Evolutionary conservation across 2,888 invertebrate species (phyloP), one percentile per base, ranked within the genome.

Genomic region (Carpatolechia fugitivella): DNA sequence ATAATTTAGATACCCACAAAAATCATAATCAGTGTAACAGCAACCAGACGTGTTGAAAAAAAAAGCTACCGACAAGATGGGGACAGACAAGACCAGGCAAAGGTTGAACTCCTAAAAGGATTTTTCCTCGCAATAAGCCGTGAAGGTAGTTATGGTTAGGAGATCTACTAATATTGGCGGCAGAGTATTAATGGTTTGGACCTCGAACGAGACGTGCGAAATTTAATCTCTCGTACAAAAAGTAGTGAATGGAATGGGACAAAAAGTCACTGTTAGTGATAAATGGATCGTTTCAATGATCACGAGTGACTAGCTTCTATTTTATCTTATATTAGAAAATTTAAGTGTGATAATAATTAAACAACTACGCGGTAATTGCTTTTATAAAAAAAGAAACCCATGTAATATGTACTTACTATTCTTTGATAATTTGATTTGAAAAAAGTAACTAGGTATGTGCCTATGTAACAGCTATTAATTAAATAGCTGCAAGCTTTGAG

Each of bases 191-290:
- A 89, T 89, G 88, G 84, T 82, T 77, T 70, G 74, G 75, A 79
- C 76, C 71, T 78, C 74, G 76, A 80, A 72, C 76, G 80, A 78
- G 82, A 78, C 81, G 80, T 67, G 76, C 74, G 83, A 88, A 88
- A 89, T 88, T 89, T 87, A 89, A 89, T 89, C 89, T 89, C 76
- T 74, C 75, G 66, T 74, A 75, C 87, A 89, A 88, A 89, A 89
- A 89, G 88, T 85, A 82, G 83, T 83, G 83, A 86, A 88, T 84
- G 77, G 85, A 78, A 66, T 66, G 69, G 75, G 76, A 84, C 80
- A 89, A 88, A 87, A 88, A 88, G 83, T 66, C 63, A 61, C 60
- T 55, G 60, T 60, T 72, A 68, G 81, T 89, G 89, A 89, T 88
- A 85, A 87, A 89, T 88, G 82, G 74, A 79, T 71, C 69, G 64